Percentiles rank a stretch among this genome's conserved stretches.
phyloP scores from a whole-genome alignment of 2,888 invertebrate genomes.

The Byasa hedistus region DNA sequence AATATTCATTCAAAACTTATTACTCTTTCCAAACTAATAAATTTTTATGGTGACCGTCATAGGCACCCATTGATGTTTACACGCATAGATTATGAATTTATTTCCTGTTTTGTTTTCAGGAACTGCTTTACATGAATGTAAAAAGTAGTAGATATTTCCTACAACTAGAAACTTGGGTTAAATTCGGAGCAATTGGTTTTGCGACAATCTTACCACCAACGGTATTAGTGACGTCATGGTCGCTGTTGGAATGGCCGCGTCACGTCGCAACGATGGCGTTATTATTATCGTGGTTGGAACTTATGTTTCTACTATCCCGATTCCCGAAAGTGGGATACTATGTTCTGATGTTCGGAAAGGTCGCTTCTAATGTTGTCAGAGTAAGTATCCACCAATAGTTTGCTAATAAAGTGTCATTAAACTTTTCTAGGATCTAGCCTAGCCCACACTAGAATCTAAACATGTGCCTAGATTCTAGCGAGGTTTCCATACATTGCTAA shows the following conservation, averaged over 20 bases:
- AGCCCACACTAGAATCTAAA: too few species aligned
- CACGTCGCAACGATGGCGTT: slow-evolving; percentile 76
- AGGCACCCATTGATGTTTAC: too few species aligned
- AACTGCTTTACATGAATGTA: slow-evolving; percentile 74
- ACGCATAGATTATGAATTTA: too few species aligned
- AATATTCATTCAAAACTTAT: too few species aligned
- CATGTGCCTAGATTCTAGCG: too few species aligned
- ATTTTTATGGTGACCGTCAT: too few species aligned
- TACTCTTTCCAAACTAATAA: too few species aligned
- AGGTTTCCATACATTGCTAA: too few species aligned
- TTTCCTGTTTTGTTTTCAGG: slow-evolving; percentile 51
- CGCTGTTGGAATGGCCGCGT: slow-evolving; percentile 62
- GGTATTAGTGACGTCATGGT: slow-evolving; percentile 44
- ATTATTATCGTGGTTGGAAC: slow-evolving; percentile 77
- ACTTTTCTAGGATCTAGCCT: too few species aligned
- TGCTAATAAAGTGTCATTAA: too few species aligned
- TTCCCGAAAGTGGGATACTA: slow-evolving; percentile 81
- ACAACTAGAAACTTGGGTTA: slow-evolving; percentile 79
- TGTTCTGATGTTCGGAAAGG: slow-evolving; percentile 82
- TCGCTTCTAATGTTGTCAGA: slow-evolving; percentile 78
- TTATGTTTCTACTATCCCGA: slow-evolving; percentile 79
- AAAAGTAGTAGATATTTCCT: slow-evolving; percentile 72
- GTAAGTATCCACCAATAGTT: slow-evolving; percentile 43
- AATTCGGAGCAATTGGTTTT: slow-evolving; percentile 70
- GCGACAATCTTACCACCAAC: slow-evolving; percentile 66